Percentiles rank a stretch among this genome's conserved stretches.
phyloP scores from a whole-genome alignment of 2,797 vertebrate genomes.

The Erpetoichthys calabaricus region DNA sequence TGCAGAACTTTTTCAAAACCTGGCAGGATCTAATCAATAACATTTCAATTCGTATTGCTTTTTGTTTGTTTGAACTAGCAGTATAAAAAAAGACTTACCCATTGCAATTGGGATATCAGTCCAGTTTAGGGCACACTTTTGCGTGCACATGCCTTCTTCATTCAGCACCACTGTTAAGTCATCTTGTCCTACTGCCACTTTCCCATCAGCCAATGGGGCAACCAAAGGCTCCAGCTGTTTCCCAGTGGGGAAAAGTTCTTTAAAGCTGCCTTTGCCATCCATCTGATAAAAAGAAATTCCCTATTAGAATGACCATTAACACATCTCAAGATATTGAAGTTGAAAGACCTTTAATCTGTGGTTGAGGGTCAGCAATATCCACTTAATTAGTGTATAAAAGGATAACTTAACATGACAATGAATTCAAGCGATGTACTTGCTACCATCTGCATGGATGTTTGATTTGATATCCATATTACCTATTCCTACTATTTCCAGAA shows the following conservation, averaged over 20 bases:
- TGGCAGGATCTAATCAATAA: too few relatives aligned
- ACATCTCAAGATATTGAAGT: slow-evolving; percentile 1
- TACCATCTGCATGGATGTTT: too few relatives aligned
- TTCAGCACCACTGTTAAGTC: slow-evolving; percentile 92
- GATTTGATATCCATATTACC: too few relatives aligned
- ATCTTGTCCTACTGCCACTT: slow-evolving; percentile 93
- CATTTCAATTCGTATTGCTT: too few relatives aligned
- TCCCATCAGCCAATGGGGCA: slow-evolving; percentile 82
- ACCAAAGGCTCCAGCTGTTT: slow-evolving; percentile 93
- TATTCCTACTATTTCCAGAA: too few relatives aligned
- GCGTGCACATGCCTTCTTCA: slow-evolving; percentile 87
- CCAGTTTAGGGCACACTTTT: slow-evolving; percentile 96
- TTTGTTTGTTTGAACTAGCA: too few relatives aligned
- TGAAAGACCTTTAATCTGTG: slow-evolving; percentile 9
- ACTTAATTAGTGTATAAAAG: too few relatives aligned
- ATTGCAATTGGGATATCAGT: slow-evolving; percentile 95
- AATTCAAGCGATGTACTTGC: too few relatives aligned
- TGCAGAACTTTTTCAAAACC: too few relatives aligned
- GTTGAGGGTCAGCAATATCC: slow-evolving; percentile 1
- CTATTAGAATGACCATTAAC: too few relatives aligned
- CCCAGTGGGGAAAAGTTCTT: slow-evolving; percentile 94
- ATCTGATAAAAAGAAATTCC: slow-evolving; percentile 46
- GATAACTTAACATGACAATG: too few relatives aligned
- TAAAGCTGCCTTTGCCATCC: slow-evolving; percentile 86
- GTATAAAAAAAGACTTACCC: slow-evolving; percentile 54